A percentile compares a stretch with the other conserved stretches of the same genome.
These are phyloP conservation scores for Anorthoa munda DNA, from an alignment of 2,888 invertebrate species.

Conservation along the genomic window DNA sequence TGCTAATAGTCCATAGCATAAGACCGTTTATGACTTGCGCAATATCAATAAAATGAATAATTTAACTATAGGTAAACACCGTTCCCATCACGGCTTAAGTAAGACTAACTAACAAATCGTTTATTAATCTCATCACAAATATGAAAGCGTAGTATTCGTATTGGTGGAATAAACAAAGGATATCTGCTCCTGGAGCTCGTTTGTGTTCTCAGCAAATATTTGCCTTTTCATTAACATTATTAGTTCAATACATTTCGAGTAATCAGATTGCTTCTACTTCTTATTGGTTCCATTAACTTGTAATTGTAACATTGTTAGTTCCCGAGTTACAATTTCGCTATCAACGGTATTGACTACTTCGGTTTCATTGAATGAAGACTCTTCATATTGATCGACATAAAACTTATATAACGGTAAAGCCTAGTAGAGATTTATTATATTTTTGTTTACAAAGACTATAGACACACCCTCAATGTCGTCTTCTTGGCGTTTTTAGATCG, in stretches of 20 bases:
- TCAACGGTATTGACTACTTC: background rate
- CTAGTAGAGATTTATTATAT: slow-evolving; percentile 10
- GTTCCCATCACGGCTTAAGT: slow-evolving; percentile 8
- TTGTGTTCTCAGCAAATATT: slow-evolving; percentile 37
- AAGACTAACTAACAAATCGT: slow-evolving; percentile 1
- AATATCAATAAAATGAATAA: slow-evolving; percentile 41
- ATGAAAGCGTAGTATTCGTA: slow-evolving; percentile 33
- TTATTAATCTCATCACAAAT: slow-evolving; percentile 21
- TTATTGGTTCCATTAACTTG: slow-evolving; percentile 28
- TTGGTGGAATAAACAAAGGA: slow-evolving; percentile 29
- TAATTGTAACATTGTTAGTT: slow-evolving; percentile 30
- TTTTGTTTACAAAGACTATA: slow-evolving; percentile 23
- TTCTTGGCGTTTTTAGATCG: slow-evolving; percentile 24
- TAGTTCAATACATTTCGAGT: slow-evolving; percentile 29
- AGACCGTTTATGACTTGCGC: slow-evolving; percentile 48
- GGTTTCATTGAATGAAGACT: slow-evolving; percentile 21
- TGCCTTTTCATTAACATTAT: slow-evolving; percentile 32
- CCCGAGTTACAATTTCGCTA: slow-evolving; percentile 5
- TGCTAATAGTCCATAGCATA: slow-evolving; percentile 32
- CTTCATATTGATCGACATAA: slow-evolving; percentile 12
- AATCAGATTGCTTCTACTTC: slow-evolving; percentile 45
- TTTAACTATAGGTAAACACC: slow-evolving; percentile 11
- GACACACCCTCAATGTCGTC: slow-evolving; percentile 7
- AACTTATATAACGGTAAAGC: background rate
- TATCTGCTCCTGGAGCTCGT: slow-evolving; percentile 13